Conservation (phyloP, 2,888 invertebrate genomes). For the Drosophila tripunctata region DNA sequence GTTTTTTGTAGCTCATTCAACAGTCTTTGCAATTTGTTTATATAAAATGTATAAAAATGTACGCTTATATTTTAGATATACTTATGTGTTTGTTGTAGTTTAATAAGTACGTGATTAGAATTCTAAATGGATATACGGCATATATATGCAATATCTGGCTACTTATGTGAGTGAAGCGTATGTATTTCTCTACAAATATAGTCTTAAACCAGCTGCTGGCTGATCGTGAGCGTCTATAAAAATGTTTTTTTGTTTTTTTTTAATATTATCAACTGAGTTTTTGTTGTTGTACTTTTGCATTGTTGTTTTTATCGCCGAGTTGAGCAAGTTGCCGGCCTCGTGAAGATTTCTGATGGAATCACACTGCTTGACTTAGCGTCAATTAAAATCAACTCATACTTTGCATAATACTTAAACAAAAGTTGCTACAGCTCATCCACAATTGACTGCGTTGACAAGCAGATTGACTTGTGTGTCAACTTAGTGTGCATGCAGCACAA, state of each 20-base stretch:
- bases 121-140: conserved; percentile 20
- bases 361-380: background rate
- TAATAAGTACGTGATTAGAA: conserved; percentile 54
- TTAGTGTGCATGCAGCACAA: background rate
- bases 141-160: conserved; percentile 1
- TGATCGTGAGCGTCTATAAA: conserved; percentile 34
- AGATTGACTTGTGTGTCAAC: too few species aligned
- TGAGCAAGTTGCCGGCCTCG: conserved; percentile 60
- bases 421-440: background rate
- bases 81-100: background rate
- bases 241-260: background rate
- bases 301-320: conserved; percentile 56
- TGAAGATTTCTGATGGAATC: background rate
- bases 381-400: background rate
- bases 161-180: background rate
- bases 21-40: background rate
- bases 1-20: conserved; percentile 5
- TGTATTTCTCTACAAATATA: conserved; percentile 14
- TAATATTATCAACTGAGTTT: conserved; percentile 32
- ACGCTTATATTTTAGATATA: conserved; percentile 10
- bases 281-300: conserved; percentile 14
- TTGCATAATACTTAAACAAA: too few species aligned
- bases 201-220: conserved; percentile 16
- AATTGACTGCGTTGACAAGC: background rate
- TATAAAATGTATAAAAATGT: background rate